These are phyloP conservation scores for Dryomyza anilis DNA, from an alignment of 2,888 invertebrate genomes.

Conservation along the genomic window DNA sequence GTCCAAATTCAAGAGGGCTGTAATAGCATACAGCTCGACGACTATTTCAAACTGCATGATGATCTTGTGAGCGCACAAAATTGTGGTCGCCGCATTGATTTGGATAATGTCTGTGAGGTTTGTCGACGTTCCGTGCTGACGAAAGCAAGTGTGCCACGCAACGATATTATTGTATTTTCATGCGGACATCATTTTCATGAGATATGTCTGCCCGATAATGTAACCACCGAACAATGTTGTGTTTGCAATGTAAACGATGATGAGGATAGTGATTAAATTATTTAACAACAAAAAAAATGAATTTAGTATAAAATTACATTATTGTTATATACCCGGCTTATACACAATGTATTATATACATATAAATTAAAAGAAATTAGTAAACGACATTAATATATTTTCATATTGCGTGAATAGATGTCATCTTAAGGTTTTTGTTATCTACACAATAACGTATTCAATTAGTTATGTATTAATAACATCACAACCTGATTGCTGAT, in stretches of 20 bases:
- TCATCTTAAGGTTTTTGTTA: too few species aligned
- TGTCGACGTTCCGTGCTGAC: constrained; percentile 79
- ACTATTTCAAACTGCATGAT: constrained; percentile 87
- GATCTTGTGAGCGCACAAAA: constrained; percentile 79
- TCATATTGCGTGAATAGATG: too few species aligned
- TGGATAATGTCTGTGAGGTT: constrained; percentile 79
- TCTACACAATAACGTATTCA: too few species aligned
- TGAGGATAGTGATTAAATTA: constrained; percentile 28
- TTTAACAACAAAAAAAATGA: too few species aligned
- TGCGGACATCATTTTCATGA: constrained; percentile 91
- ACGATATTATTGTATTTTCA: constrained; percentile 80
- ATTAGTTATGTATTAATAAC: too few species aligned
- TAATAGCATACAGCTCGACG: constrained; percentile 85
- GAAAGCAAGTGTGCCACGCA: constrained; percentile 71
- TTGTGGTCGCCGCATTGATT: constrained; percentile 72
- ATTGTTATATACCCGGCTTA: too few species aligned
- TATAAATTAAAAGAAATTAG: too few species aligned
- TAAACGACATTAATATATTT: too few species aligned
- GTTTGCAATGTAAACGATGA: constrained; percentile 35
- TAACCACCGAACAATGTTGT: constrained; percentile 42
- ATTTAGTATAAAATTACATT: too few species aligned
- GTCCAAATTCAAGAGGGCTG: constrained; percentile 89
- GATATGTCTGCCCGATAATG: constrained; percentile 70
- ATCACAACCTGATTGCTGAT: too few species aligned
- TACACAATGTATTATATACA: too few species aligned